Evolutionary conservation across 1,140 invertebrate species (phyloP).

Genomic region (Dreissena polymorpha): DNA sequence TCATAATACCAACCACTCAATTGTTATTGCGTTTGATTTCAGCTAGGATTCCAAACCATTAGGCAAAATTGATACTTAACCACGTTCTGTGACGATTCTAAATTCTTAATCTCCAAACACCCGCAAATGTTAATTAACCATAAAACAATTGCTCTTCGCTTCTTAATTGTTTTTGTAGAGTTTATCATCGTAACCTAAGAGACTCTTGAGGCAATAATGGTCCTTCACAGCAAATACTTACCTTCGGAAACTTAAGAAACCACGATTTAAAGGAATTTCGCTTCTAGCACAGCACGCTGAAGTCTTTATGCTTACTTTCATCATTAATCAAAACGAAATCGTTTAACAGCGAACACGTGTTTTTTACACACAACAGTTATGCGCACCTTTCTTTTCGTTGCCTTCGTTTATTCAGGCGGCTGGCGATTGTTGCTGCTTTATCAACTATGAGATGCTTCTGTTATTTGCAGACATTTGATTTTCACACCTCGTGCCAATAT

Average conservation of each 20-base stretch:
- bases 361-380: background rate
- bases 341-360: constrained; percentile 4
- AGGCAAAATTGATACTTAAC: no score
- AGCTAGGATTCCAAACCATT: no score
- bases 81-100: no score
- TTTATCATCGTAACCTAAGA: background rate
- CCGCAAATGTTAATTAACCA: background rate
- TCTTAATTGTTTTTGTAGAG: background rate
- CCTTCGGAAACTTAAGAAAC: background rate
- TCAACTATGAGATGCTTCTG: background rate
- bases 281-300: background rate
- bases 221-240: background rate
- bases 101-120: background rate
- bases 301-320: background rate
- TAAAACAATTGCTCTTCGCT: background rate
- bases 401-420: background rate
- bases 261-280: background rate
- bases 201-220: background rate
- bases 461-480: background rate
- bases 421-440: background rate
- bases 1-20: no score
- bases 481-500: background rate
- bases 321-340: constrained; percentile 8
- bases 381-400: background rate
- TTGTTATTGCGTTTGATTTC: no score